Evolutionary conservation across 30 jellyfish, hydroid and myxozoan species (phyloP).

Genomic region (Turritopsis rubra): DNA sequence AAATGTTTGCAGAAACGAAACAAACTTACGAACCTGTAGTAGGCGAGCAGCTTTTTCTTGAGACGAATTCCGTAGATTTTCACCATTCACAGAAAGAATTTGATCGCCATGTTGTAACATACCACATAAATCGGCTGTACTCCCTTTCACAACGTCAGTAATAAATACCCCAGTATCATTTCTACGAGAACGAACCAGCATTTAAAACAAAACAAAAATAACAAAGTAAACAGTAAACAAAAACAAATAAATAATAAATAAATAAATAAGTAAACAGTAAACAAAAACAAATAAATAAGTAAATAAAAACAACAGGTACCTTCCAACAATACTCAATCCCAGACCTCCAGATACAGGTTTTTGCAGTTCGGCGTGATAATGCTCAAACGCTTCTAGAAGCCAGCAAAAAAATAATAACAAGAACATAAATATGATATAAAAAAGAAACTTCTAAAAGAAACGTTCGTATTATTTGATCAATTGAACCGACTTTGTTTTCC

Average conservation of each 20-base stretch:
- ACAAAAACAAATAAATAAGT: neutral
- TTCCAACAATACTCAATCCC: slow-evolving; percentile 91
- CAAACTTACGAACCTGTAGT: slow-evolving; percentile 41
- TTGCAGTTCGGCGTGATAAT: slow-evolving; percentile 53
- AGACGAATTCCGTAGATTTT: slow-evolving; percentile 58
- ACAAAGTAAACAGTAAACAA: too few species aligned
- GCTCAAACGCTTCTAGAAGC: slow-evolving; percentile 55
- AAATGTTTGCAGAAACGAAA: too few species aligned
- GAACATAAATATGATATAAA: neutral
- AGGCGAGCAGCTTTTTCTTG: slow-evolving; percentile 82
- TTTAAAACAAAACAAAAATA: too few species aligned
- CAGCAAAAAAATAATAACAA: neutral
- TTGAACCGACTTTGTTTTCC: too few species aligned
- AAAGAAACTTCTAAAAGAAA: too few species aligned
- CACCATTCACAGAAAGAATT: slow-evolving; percentile 69
- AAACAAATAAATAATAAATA: neutral
- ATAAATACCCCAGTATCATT: slow-evolving; percentile 85
- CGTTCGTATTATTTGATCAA: too few species aligned
- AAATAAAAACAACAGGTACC: slow-evolving; percentile 33
- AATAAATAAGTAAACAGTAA: neutral
- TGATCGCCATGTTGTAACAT: slow-evolving; percentile 78
- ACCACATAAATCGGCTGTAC: slow-evolving; percentile 73
- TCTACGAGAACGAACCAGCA: too few species aligned
- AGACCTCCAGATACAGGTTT: slow-evolving; percentile 76
- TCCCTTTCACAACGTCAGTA: slow-evolving; percentile 83